Conservation (phyloP, 2,888 invertebrate species). For the Agriopis aurantiaria region DNA sequence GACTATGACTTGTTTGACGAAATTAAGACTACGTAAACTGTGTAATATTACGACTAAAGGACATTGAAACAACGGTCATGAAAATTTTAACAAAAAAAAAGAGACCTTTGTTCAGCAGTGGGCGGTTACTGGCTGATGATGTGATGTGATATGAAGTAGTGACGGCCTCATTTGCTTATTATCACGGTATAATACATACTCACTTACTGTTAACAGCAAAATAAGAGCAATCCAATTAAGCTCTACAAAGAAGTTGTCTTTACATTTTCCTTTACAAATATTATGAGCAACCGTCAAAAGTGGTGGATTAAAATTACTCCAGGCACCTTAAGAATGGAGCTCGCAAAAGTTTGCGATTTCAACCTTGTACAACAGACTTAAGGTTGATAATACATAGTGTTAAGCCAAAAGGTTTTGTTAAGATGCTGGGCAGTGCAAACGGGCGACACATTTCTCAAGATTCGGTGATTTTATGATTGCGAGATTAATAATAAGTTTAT, state of each 20-base stretch:
- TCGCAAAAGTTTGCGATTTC: neutral
- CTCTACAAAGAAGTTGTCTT: conserved; percentile 37
- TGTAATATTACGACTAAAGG: no score
- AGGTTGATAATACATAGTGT: neutral
- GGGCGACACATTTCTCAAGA: neutral
- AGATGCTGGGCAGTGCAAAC: conserved; percentile 9
- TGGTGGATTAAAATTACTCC: conserved; percentile 45
- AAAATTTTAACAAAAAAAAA: no score
- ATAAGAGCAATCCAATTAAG: conserved; percentile 2
- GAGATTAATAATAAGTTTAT: no score
- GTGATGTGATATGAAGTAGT: no score
- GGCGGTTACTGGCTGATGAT: no score
- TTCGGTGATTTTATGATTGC: no score
- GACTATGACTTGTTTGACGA: no score
- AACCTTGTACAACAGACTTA: neutral
- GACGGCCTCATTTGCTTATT: neutral
- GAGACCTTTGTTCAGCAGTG: no score
- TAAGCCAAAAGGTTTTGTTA: conserved; percentile 29
- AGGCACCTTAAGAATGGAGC: conserved; percentile 38
- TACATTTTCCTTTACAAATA: conserved; percentile 42
- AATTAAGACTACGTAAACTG: no score
- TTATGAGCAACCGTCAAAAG: conserved; percentile 30
- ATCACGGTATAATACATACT: neutral
- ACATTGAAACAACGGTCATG: no score
- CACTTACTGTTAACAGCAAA: neutral